Conservation (phyloP, 2,888 invertebrate species). For the Anoncus sp. region DNA sequence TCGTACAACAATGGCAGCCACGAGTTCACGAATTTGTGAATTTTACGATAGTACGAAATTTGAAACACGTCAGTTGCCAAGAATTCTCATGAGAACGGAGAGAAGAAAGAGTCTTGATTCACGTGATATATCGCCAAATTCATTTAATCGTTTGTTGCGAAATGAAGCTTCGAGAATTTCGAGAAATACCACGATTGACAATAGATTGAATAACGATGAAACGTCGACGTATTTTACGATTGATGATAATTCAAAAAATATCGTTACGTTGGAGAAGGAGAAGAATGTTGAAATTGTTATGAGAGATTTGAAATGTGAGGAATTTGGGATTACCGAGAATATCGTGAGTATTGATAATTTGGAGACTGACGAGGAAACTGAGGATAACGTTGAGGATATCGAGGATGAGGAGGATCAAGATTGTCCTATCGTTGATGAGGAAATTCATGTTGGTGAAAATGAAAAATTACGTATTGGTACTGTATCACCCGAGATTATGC, state of each 20-base stretch:
- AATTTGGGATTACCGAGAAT: constrained; percentile 48
- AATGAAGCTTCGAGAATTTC: background rate
- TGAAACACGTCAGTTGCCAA: constrained; percentile 41
- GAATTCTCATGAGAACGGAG: constrained; percentile 60
- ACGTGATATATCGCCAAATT: constrained; percentile 7
- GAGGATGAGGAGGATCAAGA: constrained; percentile 62
- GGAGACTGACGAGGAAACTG: constrained; percentile 57
- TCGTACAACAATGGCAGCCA: constrained; percentile 11
- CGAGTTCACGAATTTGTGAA: background rate
- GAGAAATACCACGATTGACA: background rate
- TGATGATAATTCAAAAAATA: background rate
- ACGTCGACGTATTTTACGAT: constrained; percentile 27
- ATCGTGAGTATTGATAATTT: constrained; percentile 27
- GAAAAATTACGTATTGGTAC: constrained; percentile 69
- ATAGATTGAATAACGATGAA: constrained; percentile 59
- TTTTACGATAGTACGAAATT: constrained; percentile 5
- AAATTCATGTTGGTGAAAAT: constrained; percentile 61
- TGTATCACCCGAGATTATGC: constrained; percentile 74
- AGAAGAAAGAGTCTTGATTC: constrained; percentile 56
- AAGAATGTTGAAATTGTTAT: no score
- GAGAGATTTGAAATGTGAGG: background rate
- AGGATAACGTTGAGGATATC: constrained; percentile 49
- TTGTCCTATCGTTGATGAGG: constrained; percentile 67
- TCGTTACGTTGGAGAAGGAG: no score
- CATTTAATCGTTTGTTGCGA: constrained; percentile 16